Evolutionary conservation across 2,113 vertebrate genomes (phyloP).

Genomic region (Istiophorus platypterus): DNA sequence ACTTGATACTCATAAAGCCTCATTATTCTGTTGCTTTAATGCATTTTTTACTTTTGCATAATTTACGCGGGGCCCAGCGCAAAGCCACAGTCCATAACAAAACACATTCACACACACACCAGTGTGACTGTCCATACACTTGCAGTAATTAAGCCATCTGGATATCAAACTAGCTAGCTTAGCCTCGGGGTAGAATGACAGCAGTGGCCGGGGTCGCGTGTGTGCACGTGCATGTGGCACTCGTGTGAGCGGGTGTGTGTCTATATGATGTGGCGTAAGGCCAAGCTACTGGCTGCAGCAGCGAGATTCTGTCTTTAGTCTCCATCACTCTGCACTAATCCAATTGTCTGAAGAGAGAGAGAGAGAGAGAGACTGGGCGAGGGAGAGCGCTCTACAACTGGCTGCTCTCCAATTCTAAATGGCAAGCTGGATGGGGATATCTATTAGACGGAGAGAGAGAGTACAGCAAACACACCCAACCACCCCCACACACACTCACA

Average conservation of each 20-base stretch:
- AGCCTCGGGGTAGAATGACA: conserved; percentile 60
- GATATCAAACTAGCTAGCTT: conserved; percentile 71
- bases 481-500: neutral
- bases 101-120: conserved; percentile 14
- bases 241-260: conserved; percentile 37
- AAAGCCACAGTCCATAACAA: conserved; percentile 22
- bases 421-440: conserved; percentile 72
- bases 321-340: conserved; percentile 78
- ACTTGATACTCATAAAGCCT: conserved; percentile 1
- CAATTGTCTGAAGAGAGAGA: conserved; percentile 68
- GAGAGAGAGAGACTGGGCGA: neutral
- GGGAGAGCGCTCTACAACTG: conserved; percentile 51
- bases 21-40: conserved; percentile 25
- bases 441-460: conserved; percentile 71
- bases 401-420: conserved; percentile 79
- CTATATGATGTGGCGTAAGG: conserved; percentile 61
- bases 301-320: conserved; percentile 75
- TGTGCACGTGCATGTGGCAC: neutral
- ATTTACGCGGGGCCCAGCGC: neutral
- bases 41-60: conserved; percentile 15
- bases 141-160: conserved; percentile 75
- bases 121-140: conserved; percentile 48
- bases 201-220: conserved; percentile 22
- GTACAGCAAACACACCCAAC: conserved; percentile 54
- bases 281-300: conserved; percentile 67